A percentile compares a stretch with the other conserved stretches of the same genome.
phyloP scores from a whole-genome alignment of 2,888 invertebrate genomes.

The Drosophila nr. perissopoda region DNA sequence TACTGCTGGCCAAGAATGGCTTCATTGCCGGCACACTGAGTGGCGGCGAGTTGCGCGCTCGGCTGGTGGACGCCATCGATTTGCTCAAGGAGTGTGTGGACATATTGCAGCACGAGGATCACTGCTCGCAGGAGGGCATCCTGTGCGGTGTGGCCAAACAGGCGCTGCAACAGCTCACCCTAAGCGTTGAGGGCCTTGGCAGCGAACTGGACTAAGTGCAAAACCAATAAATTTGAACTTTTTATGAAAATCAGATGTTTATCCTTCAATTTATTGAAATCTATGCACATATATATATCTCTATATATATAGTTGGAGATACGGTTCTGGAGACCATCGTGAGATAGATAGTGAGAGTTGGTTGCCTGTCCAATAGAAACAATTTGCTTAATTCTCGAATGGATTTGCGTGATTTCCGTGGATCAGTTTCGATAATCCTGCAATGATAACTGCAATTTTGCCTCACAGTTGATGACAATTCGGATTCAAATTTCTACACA shows the following conservation, averaged over 20 bases:
- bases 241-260: slow-evolving; percentile 34
- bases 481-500: not conserved
- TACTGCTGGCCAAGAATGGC: slow-evolving; percentile 89
- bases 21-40: slow-evolving; percentile 87
- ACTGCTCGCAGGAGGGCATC: slow-evolving; percentile 82
- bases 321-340: slow-evolving; percentile 33
- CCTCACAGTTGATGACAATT: not conserved
- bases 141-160: slow-evolving; percentile 80
- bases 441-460: slow-evolving; percentile 19
- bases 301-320: slow-evolving; percentile 9
- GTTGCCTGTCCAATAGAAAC: slow-evolving; percentile 48
- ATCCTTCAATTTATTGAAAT: slow-evolving; percentile 51
- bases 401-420: slow-evolving; percentile 28
- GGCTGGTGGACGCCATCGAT: slow-evolving; percentile 88
- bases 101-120: slow-evolving; percentile 89
- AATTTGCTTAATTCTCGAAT: slow-evolving; percentile 35
- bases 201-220: slow-evolving; percentile 54
- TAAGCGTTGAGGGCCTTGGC: slow-evolving; percentile 82
- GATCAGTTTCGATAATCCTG: slow-evolving; percentile 28
- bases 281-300: slow-evolving; percentile 12
- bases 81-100: slow-evolving; percentile 88
- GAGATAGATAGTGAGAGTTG: not conserved
- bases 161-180: slow-evolving; percentile 80
- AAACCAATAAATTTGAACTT: slow-evolving; percentile 25
- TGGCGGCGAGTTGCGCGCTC: slow-evolving; percentile 87